phyloP scores from a whole-genome alignment of 1,140 invertebrate genomes.

The Physella acuta region DNA sequence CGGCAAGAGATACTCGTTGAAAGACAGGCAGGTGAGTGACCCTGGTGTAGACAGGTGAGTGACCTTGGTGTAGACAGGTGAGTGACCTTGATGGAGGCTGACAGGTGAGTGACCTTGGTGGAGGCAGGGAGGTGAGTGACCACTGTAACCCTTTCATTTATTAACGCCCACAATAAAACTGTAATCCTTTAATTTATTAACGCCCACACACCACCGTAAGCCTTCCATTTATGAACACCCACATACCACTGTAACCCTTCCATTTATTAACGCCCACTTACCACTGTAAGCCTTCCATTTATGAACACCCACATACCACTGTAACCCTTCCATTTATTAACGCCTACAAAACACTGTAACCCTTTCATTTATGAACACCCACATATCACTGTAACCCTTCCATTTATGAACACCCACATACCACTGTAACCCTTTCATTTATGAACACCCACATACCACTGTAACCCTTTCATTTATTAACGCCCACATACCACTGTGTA shows the following conservation, averaged over 20 bases:
- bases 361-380: neutral
- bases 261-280: neutral
- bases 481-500: neutral
- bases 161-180: neutral
- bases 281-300: neutral
- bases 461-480: neutral
- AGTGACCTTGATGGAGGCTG: too few relatives aligned
- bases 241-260: neutral
- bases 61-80: too few relatives aligned
- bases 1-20: too few relatives aligned
- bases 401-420: conserved; percentile 13
- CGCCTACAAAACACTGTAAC: conserved; percentile 13
- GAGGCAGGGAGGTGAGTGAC: too few relatives aligned
- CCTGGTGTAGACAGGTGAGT: too few relatives aligned
- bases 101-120: too few relatives aligned
- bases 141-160: neutral
- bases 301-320: too few relatives aligned
- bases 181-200: neutral
- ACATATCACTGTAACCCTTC: neutral
- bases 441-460: neutral
- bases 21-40: too few relatives aligned
- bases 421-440: neutral
- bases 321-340: neutral
- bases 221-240: neutral
- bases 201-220: neutral